Base-by-base conservation (phyloP, 2,888 invertebrate genomes). In the Scaeva pyrastri region DNA sequence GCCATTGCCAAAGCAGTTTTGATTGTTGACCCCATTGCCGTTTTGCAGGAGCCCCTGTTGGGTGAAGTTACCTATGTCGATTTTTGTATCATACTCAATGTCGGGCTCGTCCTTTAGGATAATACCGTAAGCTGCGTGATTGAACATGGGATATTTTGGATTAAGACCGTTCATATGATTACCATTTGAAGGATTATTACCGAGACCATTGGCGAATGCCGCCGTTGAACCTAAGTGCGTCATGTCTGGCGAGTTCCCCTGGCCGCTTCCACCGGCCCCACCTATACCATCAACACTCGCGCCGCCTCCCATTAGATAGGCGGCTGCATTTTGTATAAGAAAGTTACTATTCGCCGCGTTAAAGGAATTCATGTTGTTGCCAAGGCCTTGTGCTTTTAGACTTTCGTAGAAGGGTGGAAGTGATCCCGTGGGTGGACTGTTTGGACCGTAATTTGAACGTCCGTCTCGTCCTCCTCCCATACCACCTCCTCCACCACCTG, bases 401-500 rank as follows among this genome's bases (percentile, higher is more conserved):
- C 96, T 96, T 92, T 97, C 97, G 91, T 97, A 97, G 90, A 97
- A 97, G 1, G 97, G 97, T n/a, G 97, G 97, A 83, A 97, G 93
- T 70, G 97, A 96, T 14, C 97, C 97, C 0, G 97, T 97, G 1
- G 97, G 97, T 70, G 97, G 97, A 89, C 97, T 97, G 89, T 96
- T 97, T 8, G 97, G 97, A 2, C 97, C 97, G 91, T 97, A 97
- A 91, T 97, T 97, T 82, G 96, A 96, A 64, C 97, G 94, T 0
- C 97, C 97, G 91, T 97, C 97, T 52, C 97, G 94, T 2, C 97
- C 97, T 81, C 94, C 94, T 85, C 95, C 95, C 90, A 97, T 96
- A 50, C 96, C 97, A 39, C 96, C 96, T 0, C 95, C 95, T 7
- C 96, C 94, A 21, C 95, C 95, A 21, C 95, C 93, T 0, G 95